A percentile compares a stretch with the other conserved stretches of the same genome.
Evolutionary conservation across 2,113 vertebrate genomes (phyloP).

Genomic region (Eonycteris spelaea): DNA sequence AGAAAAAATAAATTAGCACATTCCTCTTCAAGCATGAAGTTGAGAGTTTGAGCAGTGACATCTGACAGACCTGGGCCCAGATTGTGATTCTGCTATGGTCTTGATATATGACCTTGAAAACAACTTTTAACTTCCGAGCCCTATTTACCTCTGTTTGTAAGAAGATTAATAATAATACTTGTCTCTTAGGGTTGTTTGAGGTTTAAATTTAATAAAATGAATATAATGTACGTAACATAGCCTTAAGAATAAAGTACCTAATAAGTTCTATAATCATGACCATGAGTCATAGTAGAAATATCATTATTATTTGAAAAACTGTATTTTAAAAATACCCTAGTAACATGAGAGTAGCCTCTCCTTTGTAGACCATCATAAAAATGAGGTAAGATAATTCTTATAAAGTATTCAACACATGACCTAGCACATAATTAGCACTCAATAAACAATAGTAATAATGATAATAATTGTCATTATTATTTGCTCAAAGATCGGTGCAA

Average conservation of each 20-base stretch:
- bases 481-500: background rate
- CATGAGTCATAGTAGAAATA: background rate
- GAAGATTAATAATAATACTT: background rate
- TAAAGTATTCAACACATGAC: background rate
- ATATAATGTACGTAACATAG: background rate
- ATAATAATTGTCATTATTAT: background rate
- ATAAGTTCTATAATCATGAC: background rate
- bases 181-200: background rate
- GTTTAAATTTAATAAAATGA: background rate
- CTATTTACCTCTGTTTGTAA: background rate
- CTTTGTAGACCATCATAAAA: background rate
- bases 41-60: background rate
- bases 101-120: background rate
- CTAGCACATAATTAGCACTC: background rate
- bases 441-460: background rate
- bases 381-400: background rate
- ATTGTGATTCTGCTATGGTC: background rate
- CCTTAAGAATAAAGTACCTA: background rate
- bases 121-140: background rate
- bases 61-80: background rate
- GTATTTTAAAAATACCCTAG: background rate
- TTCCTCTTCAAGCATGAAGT: rapidly evolving
- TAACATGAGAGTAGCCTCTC: background rate
- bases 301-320: background rate
- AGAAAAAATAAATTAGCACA: background rate